Percentiles rank a stretch among this genome's conserved stretches.
Conservation (phyloP, 2,888 invertebrate species). For the Crepidodera aurea region DNA sequence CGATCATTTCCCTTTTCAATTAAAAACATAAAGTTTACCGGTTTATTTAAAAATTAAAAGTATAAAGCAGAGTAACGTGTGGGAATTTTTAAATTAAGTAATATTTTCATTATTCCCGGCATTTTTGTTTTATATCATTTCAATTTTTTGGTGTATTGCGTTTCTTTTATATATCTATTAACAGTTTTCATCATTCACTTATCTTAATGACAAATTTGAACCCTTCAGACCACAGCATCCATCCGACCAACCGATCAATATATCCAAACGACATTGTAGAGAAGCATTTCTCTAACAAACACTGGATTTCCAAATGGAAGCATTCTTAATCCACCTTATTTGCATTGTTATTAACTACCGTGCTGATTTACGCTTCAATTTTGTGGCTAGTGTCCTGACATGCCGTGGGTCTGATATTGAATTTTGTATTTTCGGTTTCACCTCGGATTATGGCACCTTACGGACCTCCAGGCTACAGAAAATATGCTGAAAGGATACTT, state of each 20-base stretch:
- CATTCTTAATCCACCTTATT: conserved; percentile 55
- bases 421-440: conserved; percentile 27
- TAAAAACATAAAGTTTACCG: no score
- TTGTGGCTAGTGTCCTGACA: conserved; percentile 27
- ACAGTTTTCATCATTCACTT: no score
- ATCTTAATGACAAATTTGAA: background rate
- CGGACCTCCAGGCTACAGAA: background rate
- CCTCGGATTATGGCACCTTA: background rate
- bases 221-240: background rate
- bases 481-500: background rate
- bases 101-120: no score
- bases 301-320: conserved; percentile 46
- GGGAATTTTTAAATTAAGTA: no score
- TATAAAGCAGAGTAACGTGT: no score
- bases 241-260: background rate
- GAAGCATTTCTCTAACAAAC: conserved; percentile 5
- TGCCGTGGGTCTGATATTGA: conserved; percentile 32
- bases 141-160: no score
- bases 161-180: no score
- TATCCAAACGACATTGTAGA: background rate
- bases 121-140: no score
- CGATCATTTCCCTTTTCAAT: no score
- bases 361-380: conserved; percentile 52
- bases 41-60: no score
- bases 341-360: conserved; percentile 59